A percentile compares a stretch with the other conserved stretches of the same genome.
Evolutionary conservation across 2,113 vertebrate genomes (phyloP).

Genomic region (Leucopsar rothschildi): DNA sequence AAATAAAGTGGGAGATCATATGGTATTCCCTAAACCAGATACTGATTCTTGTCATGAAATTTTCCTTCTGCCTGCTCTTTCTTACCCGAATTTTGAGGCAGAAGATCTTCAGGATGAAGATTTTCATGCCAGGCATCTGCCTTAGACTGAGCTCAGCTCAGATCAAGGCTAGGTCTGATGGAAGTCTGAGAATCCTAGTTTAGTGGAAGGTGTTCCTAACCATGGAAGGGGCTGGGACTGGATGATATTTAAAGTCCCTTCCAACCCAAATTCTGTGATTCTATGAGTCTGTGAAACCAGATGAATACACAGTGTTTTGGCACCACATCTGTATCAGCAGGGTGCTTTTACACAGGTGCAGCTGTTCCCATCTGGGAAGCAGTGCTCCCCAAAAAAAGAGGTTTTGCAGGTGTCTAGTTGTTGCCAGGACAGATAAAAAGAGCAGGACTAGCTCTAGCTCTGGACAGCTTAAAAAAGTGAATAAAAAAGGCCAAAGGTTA

Average conservation of each 20-base stretch:
- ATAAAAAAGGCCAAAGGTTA: not conserved
- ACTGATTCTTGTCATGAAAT: not conserved
- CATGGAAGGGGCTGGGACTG: not conserved
- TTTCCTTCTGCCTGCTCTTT: not conserved
- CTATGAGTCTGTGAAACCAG: not conserved
- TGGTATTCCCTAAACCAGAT: rapidly evolving
- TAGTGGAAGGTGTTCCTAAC: not conserved
- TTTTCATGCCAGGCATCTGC: not conserved
- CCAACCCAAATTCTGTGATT: not conserved
- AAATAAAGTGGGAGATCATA: not conserved
- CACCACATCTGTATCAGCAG: not conserved
- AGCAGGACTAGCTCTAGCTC: not conserved
- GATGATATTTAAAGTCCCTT: not conserved
- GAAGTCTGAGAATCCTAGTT: not conserved
- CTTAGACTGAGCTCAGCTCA: not conserved
- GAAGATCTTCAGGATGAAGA: not conserved
- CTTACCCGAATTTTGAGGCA: not conserved
- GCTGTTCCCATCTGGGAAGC: not conserved
- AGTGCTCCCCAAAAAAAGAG: not conserved
- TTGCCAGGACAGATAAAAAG: not conserved
- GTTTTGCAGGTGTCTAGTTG: not conserved
- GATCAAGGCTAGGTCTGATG: not conserved
- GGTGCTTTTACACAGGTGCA: not conserved
- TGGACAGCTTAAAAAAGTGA: not conserved
- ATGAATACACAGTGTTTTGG: not conserved